Evolutionary conservation across 1,140 invertebrate species (phyloP).

Genomic region (Danaus melanippus): DNA sequence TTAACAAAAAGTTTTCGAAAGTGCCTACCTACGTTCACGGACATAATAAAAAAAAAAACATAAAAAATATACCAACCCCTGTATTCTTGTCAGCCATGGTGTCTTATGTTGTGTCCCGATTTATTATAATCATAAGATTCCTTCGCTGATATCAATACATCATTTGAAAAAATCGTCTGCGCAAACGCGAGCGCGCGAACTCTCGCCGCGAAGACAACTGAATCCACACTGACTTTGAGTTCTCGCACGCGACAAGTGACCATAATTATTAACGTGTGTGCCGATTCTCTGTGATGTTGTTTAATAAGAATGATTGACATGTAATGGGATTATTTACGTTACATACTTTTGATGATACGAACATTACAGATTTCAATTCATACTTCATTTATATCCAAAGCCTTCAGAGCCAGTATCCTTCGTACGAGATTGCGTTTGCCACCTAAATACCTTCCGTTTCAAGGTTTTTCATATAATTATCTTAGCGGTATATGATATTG

Average conservation of each 20-base stretch:
- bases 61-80: slow-evolving; percentile 27
- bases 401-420: too few species aligned
- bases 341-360: too few species aligned
- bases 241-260: slow-evolving; percentile 12
- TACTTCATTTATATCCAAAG: too few species aligned
- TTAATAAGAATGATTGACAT: slow-evolving; percentile 1
- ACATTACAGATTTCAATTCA: too few species aligned
- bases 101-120: slow-evolving; percentile 5
- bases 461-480: too few species aligned
- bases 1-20: too few species aligned
- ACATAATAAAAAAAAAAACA: slow-evolving; percentile 11
- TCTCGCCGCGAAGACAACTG: slow-evolving; percentile 34
- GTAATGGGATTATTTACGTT: slow-evolving; percentile 5
- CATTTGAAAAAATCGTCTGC: slow-evolving; percentile 18
- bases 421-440: too few species aligned
- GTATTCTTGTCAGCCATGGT: slow-evolving; percentile 27
- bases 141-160: slow-evolving; percentile 16
- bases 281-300: slow-evolving; percentile 2
- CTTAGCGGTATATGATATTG: too few species aligned
- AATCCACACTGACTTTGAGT: neutral
- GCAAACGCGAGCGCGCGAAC: slow-evolving; percentile 32
- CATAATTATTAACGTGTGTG: slow-evolving; percentile 17
- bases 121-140: slow-evolving; percentile 9
- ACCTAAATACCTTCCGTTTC: too few species aligned
- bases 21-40: slow-evolving; percentile 9